phyloP scores from a whole-genome alignment of 2,797 vertebrate genomes.

The Acestrorhynchus altus region DNA sequence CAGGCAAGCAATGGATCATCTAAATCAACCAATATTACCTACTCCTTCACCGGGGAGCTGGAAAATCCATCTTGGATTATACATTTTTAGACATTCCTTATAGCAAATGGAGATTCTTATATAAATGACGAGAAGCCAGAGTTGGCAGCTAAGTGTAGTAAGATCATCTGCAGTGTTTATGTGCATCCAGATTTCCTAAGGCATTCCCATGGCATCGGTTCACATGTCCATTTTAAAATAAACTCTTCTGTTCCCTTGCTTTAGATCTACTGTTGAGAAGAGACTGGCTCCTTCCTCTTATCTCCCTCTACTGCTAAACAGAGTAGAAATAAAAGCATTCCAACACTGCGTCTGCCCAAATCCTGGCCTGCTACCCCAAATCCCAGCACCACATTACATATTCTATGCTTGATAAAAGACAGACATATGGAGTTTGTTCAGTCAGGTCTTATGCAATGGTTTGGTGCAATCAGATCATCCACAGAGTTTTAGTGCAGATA shows the following conservation, averaged over 20 bases:
- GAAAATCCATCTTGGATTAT: neutral
- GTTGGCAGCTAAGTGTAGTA: neutral
- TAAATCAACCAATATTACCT: too few species aligned
- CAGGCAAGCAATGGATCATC: too few species aligned
- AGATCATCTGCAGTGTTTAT: neutral
- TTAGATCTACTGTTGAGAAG: conserved; percentile 11
- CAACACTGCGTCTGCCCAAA: neutral
- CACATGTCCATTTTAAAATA: neutral
- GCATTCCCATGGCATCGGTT: neutral
- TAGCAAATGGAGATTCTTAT: neutral
- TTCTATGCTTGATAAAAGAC: neutral
- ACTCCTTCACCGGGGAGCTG: too few species aligned
- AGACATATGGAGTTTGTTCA: too few species aligned
- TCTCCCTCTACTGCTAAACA: neutral
- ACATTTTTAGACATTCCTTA: neutral
- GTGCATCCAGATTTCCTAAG: too few species aligned
- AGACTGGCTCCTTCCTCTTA: neutral
- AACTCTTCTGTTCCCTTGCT: neutral
- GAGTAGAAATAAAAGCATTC: neutral
- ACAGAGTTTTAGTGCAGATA: neutral
- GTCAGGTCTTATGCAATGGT: neutral
- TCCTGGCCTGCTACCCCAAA: neutral
- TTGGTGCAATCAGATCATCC: neutral
- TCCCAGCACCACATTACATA: neutral
- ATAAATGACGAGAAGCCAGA: neutral